phyloP scores from a whole-genome alignment of 2,797 vertebrate genomes.

The Helostoma temminkii region DNA sequence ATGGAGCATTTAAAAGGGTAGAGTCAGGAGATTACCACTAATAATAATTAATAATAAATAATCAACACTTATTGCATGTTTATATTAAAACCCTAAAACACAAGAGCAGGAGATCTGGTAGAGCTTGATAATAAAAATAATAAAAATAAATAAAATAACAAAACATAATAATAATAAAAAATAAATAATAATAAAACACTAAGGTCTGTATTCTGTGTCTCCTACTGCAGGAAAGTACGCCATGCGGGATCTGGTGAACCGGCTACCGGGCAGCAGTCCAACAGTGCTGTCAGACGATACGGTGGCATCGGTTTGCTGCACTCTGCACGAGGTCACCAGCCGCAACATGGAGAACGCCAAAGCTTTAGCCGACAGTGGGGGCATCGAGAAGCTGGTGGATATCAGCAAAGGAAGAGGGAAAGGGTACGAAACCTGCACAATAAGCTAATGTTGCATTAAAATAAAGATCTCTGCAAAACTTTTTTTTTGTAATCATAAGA shows the following conservation, averaged over 20 bases:
- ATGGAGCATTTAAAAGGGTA: too few relatives aligned
- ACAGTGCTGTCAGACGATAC: slow-evolving; percentile 93
- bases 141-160: too few relatives aligned
- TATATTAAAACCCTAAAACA: too few relatives aligned
- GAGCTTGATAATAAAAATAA: too few relatives aligned
- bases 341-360: slow-evolving; percentile 99
- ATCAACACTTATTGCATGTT: too few relatives aligned
- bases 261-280: slow-evolving; percentile 89
- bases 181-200: not conserved
- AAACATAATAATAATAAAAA: not conserved
- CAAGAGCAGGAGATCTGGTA: too few relatives aligned
- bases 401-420: slow-evolving; percentile 97
- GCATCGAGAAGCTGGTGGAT: slow-evolving; percentile 97
- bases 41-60: too few relatives aligned
- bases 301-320: slow-evolving; percentile 95
- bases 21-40: too few relatives aligned
- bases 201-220: not conserved
- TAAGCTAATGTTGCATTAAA: not conserved
- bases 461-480: too few relatives aligned
- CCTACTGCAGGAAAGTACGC: slow-evolving; percentile 92
- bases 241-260: slow-evolving; percentile 96
- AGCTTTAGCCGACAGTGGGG: slow-evolving; percentile 93
- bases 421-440: slow-evolving; percentile 82
- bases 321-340: slow-evolving; percentile 96
- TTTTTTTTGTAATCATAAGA: not conserved